phyloP scores from a whole-genome alignment of 2,888 invertebrate species.

The Drosophila eohydei region DNA sequence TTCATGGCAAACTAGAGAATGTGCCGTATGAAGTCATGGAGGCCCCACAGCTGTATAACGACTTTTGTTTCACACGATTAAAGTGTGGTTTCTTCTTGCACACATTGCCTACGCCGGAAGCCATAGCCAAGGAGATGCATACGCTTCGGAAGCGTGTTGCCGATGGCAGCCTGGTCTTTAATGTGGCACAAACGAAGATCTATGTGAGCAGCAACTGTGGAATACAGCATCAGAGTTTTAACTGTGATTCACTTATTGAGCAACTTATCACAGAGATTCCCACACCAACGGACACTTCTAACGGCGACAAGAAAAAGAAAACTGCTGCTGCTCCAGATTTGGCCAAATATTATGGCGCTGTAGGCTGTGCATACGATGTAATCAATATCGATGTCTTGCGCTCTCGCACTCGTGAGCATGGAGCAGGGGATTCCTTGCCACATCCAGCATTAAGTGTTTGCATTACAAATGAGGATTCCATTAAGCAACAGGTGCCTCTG shows the following conservation, averaged over 20 bases:
- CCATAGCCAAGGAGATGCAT: conserved; percentile 88
- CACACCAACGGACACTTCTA: conserved; percentile 43
- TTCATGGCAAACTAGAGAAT: conserved; percentile 90
- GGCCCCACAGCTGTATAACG: conserved; percentile 88
- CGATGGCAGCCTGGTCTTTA: conserved; percentile 90
- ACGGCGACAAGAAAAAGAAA: conserved; percentile 38
- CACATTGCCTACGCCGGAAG: conserved; percentile 86
- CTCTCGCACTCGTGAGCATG: conserved; percentile 80
- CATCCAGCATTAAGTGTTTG: conserved; percentile 72
- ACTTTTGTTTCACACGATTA: conserved; percentile 90
- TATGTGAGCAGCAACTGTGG: conserved; percentile 87
- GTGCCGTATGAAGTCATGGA: conserved; percentile 88
- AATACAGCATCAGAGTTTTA: conserved; percentile 65
- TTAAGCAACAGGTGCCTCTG: conserved; percentile 86
- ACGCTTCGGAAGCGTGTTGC: conserved; percentile 89
- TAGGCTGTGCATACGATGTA: conserved; percentile 81
- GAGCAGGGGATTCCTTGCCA: conserved; percentile 46
- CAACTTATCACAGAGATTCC: conserved; percentile 66
- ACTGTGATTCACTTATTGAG: conserved; percentile 72
- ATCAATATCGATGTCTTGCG: conserved; percentile 82
- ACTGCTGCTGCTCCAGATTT: conserved; percentile 10
- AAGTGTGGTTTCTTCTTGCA: conserved; percentile 88
- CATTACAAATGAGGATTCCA: conserved; percentile 72
- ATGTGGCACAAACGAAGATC: conserved; percentile 88
- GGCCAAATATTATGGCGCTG: conserved; percentile 57